A percentile compares a stretch with the other conserved stretches of the same genome.
Evolutionary conservation across 2,113 vertebrate genomes (phyloP).

Genomic region (Trogon melanurus): DNA sequence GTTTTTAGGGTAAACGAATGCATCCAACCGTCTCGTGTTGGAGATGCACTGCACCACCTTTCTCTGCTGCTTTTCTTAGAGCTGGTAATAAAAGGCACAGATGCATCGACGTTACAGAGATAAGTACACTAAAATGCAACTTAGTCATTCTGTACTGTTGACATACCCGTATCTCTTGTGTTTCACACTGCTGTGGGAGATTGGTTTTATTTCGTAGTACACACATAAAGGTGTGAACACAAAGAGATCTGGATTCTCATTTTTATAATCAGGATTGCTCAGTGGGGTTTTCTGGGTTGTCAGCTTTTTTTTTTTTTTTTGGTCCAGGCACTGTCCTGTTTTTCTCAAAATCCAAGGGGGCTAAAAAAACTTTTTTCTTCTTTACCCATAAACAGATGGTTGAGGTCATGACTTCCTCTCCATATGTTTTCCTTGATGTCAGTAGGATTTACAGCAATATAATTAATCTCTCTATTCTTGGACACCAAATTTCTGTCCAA

Average conservation of each 20-base stretch:
- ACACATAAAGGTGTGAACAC: background rate
- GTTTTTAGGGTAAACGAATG: background rate
- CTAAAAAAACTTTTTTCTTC: background rate
- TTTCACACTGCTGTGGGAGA: background rate
- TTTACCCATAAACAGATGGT: background rate
- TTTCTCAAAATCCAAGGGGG: background rate
- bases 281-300: background rate
- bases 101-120: background rate
- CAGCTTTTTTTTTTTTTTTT: background rate
- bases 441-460: slow-evolving; percentile 20
- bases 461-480: slow-evolving; percentile 28
- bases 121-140: background rate
- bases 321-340: background rate
- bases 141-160: background rate
- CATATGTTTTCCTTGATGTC: slow-evolving; percentile 34
- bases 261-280: background rate
- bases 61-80: background rate
- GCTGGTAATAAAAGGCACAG: background rate
- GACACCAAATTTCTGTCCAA: background rate
- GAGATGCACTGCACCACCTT: background rate
- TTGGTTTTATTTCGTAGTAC: background rate
- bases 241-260: background rate
- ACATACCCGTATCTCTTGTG: background rate
- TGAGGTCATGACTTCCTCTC: background rate
- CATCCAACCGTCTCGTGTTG: background rate